Base-by-base conservation (phyloP, 2,888 invertebrate genomes). In the Baronia brevicornis region DNA sequence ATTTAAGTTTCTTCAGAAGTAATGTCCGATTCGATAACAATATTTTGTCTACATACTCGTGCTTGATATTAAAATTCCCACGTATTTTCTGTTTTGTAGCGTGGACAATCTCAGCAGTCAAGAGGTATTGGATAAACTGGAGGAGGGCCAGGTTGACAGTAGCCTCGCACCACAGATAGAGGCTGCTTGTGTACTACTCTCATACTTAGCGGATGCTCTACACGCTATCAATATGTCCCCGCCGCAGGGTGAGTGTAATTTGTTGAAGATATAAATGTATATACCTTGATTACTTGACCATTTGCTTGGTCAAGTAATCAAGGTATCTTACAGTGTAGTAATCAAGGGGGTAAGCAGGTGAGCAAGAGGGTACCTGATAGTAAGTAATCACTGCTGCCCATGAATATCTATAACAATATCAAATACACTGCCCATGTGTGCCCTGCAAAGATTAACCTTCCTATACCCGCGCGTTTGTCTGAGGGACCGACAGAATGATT, bases 141-240 rank as follows among this genome's bases (percentile, higher is more conserved):
- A 85, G 33, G 80, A 80, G 41, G 82, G 84, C 0, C 69, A 72
- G 36, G 65, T 75, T 22, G 79, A 80, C 34, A 52, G 55, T 4
- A 73, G 79, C 12, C 74, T 90, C 42, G 69, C 71, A 2, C 72
- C 82, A 3, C 78, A 77, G 45, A 77, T 91, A 5, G 93, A 94
- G 55, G 92, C 94, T 1, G 90, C 94, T 0, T 95, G 95, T 51
- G 93, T 94, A 25, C 80, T 97, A 19, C 71, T 97, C 15, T 91
- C 93, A 5, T 97, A 97, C 56, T 84, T 96, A 6, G 91, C 93
- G 2, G 96, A 96, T 55, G 88, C 82, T 0, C 44, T 85, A 21
- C 82, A 84, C 42, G 69, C 82, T 3, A 79, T 82, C 36, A 75
- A 69, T 34, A 71, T 68, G 3, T 43, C 67, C 1, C 78, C 73